Evolutionary conservation across 2,797 vertebrate genomes (phyloP), one percentile per base, ranked within the genome.

Genomic region (Anabas testudineus): DNA sequence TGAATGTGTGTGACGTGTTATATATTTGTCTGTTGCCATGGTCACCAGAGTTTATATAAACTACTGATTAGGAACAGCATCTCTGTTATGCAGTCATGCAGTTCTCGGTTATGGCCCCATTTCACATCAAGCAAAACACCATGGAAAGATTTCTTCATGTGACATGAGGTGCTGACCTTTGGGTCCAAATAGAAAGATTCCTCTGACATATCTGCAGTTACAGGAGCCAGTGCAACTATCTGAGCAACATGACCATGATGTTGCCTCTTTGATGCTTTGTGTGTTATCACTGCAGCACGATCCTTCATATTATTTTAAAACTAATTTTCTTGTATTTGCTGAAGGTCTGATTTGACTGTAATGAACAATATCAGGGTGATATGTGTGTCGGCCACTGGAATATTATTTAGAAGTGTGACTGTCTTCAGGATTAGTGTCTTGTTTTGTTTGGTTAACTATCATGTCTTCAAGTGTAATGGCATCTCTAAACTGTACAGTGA

Each of bases 21-120:
- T 78, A 76, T 76, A 36, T 67, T 59, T 76, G 71, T 85, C 83
- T 86, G 77, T 82, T 76, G 67, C 80, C 76, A 87, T 81, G 80
- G 80, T 45, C 56, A 63, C 77, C 36, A 26, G 39, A 55, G 74
- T 83, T 84, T 83, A 88, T 80, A 82, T 78, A 81, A 84, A 76
- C 59, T 68, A 22, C 42, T 83, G 71, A 84, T 84, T 71, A 67
- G 70, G 61, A 72, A 9, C 67, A 86, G 73, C 74, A 80, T 88
- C 52, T 81, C 67, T 76, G 71, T 73, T 61, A 85, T 83, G 80
- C 69, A 60, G 37, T 64, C 15, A 39, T 39, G 37, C 39, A 18
- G 39, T 42, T 36, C 4, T 39, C 13, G 14, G 37, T 16, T 7
- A 52, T 32, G 65, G 71, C 64, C 74, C 36, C 49, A 51, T 75